These are phyloP conservation scores for Dendrolimus pini DNA, from an alignment of 2,888 invertebrate genomes.

Conservation along the genomic window DNA sequence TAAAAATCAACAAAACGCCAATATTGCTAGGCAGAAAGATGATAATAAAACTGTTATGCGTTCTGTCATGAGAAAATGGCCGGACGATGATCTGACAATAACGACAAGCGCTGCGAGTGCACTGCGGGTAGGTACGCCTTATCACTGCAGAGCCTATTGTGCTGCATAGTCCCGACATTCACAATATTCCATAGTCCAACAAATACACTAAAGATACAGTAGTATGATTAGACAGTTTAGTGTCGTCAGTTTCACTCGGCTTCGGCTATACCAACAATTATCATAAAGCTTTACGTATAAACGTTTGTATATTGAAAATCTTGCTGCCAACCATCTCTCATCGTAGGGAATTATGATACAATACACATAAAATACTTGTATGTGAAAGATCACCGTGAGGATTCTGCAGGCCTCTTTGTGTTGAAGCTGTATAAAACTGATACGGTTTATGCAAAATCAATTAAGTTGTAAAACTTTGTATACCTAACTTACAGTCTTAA, in stretches of 20 bases:
- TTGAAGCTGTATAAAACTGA: slow-evolving; percentile 57
- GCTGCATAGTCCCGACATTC: slow-evolving; percentile 42
- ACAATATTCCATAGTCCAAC: slow-evolving; percentile 55
- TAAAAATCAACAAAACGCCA: background rate
- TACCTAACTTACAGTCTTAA: slow-evolving; percentile 56
- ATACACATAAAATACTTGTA: slow-evolving; percentile 23
- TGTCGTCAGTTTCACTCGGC: slow-evolving; percentile 16
- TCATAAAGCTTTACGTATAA: slow-evolving; percentile 11
- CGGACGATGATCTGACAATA: slow-evolving; percentile 49
- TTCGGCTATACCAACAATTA: background rate
- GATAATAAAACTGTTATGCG: slow-evolving; percentile 2
- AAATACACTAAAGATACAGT: slow-evolving; percentile 51
- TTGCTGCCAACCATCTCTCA: slow-evolving; percentile 43
- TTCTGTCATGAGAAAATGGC: slow-evolving; percentile 57
- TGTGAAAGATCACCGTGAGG: slow-evolving; percentile 3
- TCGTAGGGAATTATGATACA: slow-evolving; percentile 51
- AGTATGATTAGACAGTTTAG: slow-evolving; percentile 50
- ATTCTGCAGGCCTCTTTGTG: slow-evolving; percentile 46
- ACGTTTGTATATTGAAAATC: slow-evolving; percentile 25
- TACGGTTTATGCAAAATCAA: slow-evolving; percentile 67
- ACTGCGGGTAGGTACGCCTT: slow-evolving; percentile 31
- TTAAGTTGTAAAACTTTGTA: slow-evolving; percentile 70
- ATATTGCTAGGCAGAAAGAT: background rate
- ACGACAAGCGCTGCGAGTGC: slow-evolving; percentile 21
- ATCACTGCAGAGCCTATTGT: slow-evolving; percentile 50